phyloP scores from a whole-genome alignment of 2,113 vertebrate genomes.

The Toxotes jaculatrix region DNA sequence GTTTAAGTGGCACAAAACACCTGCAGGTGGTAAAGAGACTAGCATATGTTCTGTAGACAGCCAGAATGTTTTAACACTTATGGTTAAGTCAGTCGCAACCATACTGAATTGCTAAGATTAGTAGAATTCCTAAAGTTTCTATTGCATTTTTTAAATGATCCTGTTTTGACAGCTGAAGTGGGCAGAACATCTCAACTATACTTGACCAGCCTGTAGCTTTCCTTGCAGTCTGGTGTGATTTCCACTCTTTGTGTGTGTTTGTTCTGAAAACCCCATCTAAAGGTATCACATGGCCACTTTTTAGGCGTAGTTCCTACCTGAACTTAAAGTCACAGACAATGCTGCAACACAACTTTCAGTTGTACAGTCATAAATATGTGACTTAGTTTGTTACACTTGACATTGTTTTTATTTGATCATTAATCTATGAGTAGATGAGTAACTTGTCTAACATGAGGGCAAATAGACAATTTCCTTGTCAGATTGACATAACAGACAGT shows the following conservation, averaged over 20 bases:
- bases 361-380: slow-evolving; percentile 27
- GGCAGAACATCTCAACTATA: neutral
- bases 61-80: neutral
- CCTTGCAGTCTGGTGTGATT: neutral
- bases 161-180: neutral
- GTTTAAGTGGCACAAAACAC: neutral
- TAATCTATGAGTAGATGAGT: slow-evolving; percentile 64
- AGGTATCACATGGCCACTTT: neutral
- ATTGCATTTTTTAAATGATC: neutral
- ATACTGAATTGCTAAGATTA: neutral
- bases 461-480: slow-evolving; percentile 78
- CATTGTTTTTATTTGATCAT: slow-evolving; percentile 63
- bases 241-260: neutral
- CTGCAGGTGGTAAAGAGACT: neutral
- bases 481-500: slow-evolving; percentile 68
- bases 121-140: neutral
- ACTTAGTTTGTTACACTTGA: slow-evolving; percentile 39
- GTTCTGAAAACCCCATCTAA: neutral
- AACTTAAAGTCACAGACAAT: slow-evolving; percentile 2
- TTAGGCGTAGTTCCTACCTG: neutral
- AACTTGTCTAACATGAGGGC: slow-evolving; percentile 66
- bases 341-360: neutral
- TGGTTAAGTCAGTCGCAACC: neutral
- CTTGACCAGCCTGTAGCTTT: neutral
- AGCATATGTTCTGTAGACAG: neutral